Conservation (phyloP, 2,797 vertebrate species). For the Anguilla anguilla region DNA sequence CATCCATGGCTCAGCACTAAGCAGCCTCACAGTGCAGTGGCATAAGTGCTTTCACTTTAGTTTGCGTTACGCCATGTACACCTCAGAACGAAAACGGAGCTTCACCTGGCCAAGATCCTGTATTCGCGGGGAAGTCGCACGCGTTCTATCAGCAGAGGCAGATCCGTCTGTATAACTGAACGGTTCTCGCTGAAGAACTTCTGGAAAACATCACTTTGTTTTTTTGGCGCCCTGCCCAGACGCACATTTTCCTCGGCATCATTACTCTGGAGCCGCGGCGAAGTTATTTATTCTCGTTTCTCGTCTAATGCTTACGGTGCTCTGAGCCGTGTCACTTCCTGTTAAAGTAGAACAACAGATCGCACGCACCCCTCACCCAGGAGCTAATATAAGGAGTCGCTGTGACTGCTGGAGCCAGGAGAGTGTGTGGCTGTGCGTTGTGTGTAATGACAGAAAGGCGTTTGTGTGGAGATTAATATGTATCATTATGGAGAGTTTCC, state of each 20-base stretch:
- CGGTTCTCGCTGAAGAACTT: slow-evolving; percentile 3
- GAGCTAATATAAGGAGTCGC: not conserved
- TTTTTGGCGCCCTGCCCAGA: slow-evolving; percentile 34
- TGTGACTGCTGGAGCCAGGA: not conserved
- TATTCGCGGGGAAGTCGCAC: not conserved
- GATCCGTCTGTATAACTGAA: slow-evolving; percentile 3
- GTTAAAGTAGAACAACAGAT: slow-evolving; percentile 24
- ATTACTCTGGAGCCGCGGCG: slow-evolving; percentile 28
- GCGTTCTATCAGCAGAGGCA: not conserved
- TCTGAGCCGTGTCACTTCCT: slow-evolving; percentile 43
- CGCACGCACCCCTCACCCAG: not conserved
- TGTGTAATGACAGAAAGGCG: not conserved
- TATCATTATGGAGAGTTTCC: not conserved
- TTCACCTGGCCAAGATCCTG: not conserved
- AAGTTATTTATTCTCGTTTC: slow-evolving; percentile 41
- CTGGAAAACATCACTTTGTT: slow-evolving; percentile 3
- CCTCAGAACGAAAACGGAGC: not conserved
- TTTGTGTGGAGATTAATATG: not conserved
- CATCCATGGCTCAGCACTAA: not conserved
- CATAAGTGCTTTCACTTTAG: not conserved
- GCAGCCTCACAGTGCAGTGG: not conserved
- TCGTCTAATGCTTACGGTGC: slow-evolving; percentile 42
- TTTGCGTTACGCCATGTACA: not conserved
- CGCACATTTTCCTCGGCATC: not conserved
- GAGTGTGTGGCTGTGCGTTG: not conserved